phyloP scores from a whole-genome alignment of 1,140 invertebrate species.

The Campodea augens region DNA sequence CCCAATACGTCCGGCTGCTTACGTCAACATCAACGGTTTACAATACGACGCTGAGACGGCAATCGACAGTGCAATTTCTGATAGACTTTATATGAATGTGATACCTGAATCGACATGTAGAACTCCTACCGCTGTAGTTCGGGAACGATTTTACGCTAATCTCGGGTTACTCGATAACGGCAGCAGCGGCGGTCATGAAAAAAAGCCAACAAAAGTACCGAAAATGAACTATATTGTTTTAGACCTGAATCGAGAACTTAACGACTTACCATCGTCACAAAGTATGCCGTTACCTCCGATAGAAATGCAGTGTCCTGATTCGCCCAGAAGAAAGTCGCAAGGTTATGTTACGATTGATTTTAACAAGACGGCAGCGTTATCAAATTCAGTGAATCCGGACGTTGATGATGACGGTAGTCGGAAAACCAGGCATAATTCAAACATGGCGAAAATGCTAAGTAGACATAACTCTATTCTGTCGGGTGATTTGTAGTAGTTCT shows the following conservation, averaged over 20 bases:
- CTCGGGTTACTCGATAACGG: no score
- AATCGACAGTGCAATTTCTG: no score
- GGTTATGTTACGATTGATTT: conserved; percentile 88
- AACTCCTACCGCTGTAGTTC: no score
- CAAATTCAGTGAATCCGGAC: conserved; percentile 35
- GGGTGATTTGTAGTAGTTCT: no score
- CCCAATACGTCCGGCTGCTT: conserved; percentile 18
- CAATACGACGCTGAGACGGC: no score
- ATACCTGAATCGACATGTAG: no score
- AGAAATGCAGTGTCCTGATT: no score
- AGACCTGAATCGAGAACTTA: conserved; percentile 35
- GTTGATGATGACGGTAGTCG: conserved; percentile 34
- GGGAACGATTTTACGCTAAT: no score
- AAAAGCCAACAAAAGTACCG: no score
- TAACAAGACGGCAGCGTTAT: conserved; percentile 73
- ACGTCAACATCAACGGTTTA: conserved; percentile 28
- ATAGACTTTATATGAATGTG: no score
- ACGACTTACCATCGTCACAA: conserved; percentile 6
- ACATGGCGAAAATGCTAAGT: conserved; percentile 25
- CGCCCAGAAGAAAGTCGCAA: conserved; percentile 34
- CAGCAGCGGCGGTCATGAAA: no score
- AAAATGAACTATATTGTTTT: conserved; percentile 54
- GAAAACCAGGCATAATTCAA: conserved; percentile 43
- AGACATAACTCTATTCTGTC: no score
- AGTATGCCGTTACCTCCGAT: conserved; percentile 10